Evolutionary conservation across 2,888 invertebrate genomes (phyloP), one percentile per base, ranked within the genome.

Genomic region (Lordiphosa andalusiaca): DNA sequence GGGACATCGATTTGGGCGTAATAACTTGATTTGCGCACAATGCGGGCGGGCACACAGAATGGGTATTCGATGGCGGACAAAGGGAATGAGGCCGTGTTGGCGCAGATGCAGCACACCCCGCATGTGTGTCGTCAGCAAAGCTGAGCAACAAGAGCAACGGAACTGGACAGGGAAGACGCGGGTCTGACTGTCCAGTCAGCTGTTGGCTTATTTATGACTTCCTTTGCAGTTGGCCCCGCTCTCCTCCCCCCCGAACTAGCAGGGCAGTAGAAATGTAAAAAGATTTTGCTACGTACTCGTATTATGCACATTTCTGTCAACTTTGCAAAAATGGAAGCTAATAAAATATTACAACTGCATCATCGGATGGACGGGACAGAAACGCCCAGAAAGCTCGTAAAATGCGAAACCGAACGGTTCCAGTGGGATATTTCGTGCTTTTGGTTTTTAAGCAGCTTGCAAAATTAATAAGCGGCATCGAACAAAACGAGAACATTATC

Each of bases 21-120:
- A 84, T 78, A 81, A 80, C 85, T 84, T 84, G 83, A 81, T 81
- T 83, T 80, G 73, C 59, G 59, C 73, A 65, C 74, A 77, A 77
- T 83, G 73, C 69, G 77, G 84, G 77, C 55, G 41, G 30, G 25
- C 40, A 40, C 30, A 41, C 21, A 33, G 9, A 41, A 19, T 41
- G 9, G 52, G 35, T 12, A 21, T 37, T 37, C 33, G 42, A 41
- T 42, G 13, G 13, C 19, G 16, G 42, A 37, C 23, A 23, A 13
- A 13, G 25, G 30, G 38, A 13, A 38, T 37, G 38, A 3, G 23
- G 30, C 30, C 10, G 33, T 47, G 6, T 71, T 69, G 84, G 47
- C 64, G 69, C 77, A 81, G 82, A 62, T 78, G 84, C 77, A 78
- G 74, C 65, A 65, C 58, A 68, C 77, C 73, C 73, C 73, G 59